Base-by-base conservation (phyloP, 2,888 invertebrate species). In the Drosophila pseudotakahashii region DNA sequence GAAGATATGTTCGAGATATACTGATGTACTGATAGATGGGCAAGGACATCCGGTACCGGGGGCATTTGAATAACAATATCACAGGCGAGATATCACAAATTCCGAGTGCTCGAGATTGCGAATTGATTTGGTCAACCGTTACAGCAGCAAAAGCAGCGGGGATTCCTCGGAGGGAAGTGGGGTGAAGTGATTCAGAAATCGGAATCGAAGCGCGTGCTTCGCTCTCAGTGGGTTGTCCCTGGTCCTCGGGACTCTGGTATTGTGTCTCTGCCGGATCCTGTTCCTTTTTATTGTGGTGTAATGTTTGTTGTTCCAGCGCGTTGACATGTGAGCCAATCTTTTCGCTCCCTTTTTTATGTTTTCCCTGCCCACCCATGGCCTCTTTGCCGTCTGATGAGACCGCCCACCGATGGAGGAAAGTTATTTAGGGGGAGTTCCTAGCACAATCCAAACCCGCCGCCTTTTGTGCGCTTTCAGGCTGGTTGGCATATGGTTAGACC, bases 51-150 rank as follows among this genome's bases (percentile, higher is more conserved):
- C 90, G 78, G 66, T 45, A 45, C 60, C 13, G 53, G 59, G 55
- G 61, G 41, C 75, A 86, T 84, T 84, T 85, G 82, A 81, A 84
- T 84, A 75, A 87, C 73, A 87, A 84, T 81, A 81, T 71, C 59
- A 34, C 13, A 44, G 50, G 45, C 45, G 45, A 45, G 45, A 84
- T 81, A 79, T 71, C 59, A 34, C 19, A 30, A 36, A 36, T 41
- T 63, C 48, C 48, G 72, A 72, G 73, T 73, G 58, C 53, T 58
- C 37, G 57, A 66, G 54, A 68, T 60, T 74, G 66, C 55, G 67
- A 83, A 80, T 80, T 78, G 86, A 82, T 83, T 86, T 78, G 81
- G 86, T 82, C 86, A 82, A 82, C 81, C 81, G 86, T 82, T 80
- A 75, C 86, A 77, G 53, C 73, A 77, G 59, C 61, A 69, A 48